phyloP scores from a whole-genome alignment of 2,888 invertebrate genomes.

The Elysia crispata region DNA sequence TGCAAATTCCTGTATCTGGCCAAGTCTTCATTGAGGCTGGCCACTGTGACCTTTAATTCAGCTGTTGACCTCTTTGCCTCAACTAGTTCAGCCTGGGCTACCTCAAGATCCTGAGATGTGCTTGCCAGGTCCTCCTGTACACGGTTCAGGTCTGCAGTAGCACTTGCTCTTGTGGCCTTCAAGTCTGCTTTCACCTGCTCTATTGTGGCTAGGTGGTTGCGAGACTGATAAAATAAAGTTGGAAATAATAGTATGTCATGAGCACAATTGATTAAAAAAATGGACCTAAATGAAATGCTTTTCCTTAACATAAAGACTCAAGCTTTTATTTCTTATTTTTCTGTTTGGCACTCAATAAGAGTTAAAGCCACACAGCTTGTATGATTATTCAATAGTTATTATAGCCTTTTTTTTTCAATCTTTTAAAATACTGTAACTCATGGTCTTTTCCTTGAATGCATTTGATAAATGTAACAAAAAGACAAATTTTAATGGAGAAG shows the following conservation, averaged over 20 bases:
- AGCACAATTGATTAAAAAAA: too few relatives aligned
- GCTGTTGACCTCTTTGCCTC: constrained; percentile 63
- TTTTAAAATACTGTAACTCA: too few relatives aligned
- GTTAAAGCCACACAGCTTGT: too few relatives aligned
- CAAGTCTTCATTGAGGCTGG: constrained; percentile 66
- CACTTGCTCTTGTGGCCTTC: constrained; percentile 62
- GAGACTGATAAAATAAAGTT: constrained; percentile 59
- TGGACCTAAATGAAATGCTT: too few relatives aligned
- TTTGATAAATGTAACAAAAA: too few relatives aligned
- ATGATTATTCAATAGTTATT: too few relatives aligned
- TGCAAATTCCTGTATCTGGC: constrained; percentile 64
- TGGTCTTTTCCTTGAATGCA: too few relatives aligned
- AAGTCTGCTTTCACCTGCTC: constrained; percentile 74
- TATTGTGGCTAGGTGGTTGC: constrained; percentile 69
- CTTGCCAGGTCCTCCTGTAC: constrained; percentile 68
- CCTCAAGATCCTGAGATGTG: constrained; percentile 63
- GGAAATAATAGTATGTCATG: neutral
- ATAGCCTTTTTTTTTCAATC: too few relatives aligned
- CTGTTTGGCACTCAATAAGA: too few relatives aligned
- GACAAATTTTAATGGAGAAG: too few relatives aligned
- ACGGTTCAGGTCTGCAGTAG: constrained; percentile 69
- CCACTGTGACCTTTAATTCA: constrained; percentile 63
- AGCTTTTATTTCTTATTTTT: too few relatives aligned
- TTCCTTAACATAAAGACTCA: too few relatives aligned
- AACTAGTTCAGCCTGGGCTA: constrained; percentile 61